Evolutionary conservation across 2,888 invertebrate genomes (phyloP), one percentile per base, ranked within the genome.

Genomic region (Ophioninae sp.): DNA sequence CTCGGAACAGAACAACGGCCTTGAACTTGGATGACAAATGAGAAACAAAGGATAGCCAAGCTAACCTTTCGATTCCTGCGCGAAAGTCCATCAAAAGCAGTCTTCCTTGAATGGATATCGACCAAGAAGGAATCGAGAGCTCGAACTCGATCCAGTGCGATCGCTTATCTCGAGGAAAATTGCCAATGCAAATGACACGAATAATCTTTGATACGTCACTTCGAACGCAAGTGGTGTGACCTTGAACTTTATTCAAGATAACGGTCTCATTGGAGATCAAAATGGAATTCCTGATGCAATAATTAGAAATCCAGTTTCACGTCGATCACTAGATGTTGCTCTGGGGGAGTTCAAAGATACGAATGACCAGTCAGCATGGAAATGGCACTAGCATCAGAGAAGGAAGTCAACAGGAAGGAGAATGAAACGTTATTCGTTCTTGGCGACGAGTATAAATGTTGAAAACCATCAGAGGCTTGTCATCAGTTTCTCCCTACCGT

Each of bases 381-480:
- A 30, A 30, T 30, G 30, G 30, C 79, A 75, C 64, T 67, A 30
- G 70, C 61, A 23, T 37, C 37, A 57, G 17, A 17, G 81, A 10
- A 39, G 8, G 17, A 8, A n/a, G 44, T 21, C 13, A 56, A 74
- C 41, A 41, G 83, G 78, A 80, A 67, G 75, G 73, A 81, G 65
- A 39, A 80, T 79, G 13, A 86, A 72, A 79, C 65, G 37, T 70
- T 20, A 21, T 56, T 80, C 57, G 74, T 64, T 41, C 57, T 59
- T 37, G 74, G n/a, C 37, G 50, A 62, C 50, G 39, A 80, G 84
- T 88, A 89, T 89, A 89, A 88, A 89, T 88, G 83, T 78, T 83
- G 67, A 82, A 74, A 76, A 68, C 78, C 73, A 65, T 20, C 81
- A 61, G 41, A 62, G 77, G 76, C 39, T 85, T 82, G 84, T 77